Base-by-base conservation (phyloP, 2,888 invertebrate species). In the Orgyia antiqua region DNA sequence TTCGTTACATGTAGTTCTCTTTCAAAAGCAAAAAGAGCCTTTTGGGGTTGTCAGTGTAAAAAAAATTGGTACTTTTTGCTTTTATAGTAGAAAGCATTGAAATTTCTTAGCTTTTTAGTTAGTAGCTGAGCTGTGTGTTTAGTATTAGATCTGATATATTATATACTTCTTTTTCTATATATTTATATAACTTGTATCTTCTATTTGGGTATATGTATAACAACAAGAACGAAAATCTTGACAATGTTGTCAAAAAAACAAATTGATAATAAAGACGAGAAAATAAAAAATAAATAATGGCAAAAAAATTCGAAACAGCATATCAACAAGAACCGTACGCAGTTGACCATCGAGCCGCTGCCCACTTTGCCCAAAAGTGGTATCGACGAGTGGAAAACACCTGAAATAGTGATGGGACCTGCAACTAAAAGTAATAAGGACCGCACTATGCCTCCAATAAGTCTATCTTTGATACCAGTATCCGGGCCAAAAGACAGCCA, bases 161-260 rank as follows among this genome's bases (percentile, higher is more conserved):
- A 58, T 60, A 50, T 62, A 56, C 39, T 53, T 56, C 42, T 58
- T 42, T 58, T 39, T n/a, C n/a, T 64, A 57, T 60, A 49, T 63
- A 65, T 58, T 48, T 62, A 45, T 64, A 44, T 66, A 62, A 58
- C 55, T 52, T 45, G 60, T 67, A 51, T 61, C 9, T 13, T 59
- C 67, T 47, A 36, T 45, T n/a, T 57, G 61, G 58, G 45, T 54
- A 54, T 41, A 51, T 40, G 35, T 42, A 50, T 44, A 53, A 44
- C 42, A 48, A 39, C 29, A 47, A 38, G 36, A 31, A 45, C 37
- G 36, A 36, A 54, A n/a, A n/a, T 4, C 4, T 15, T 75, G 78
- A 74, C 78, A 80, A 80, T 86, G 86, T 86, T 86, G 86, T 83
- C 84, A 79, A 69, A 60, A n/a, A n/a, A 62, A 74, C 65, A 79